These are phyloP conservation scores for Drosophila pseudotakahashii DNA, from an alignment of 2,888 invertebrate genomes.

Conservation along the genomic window DNA sequence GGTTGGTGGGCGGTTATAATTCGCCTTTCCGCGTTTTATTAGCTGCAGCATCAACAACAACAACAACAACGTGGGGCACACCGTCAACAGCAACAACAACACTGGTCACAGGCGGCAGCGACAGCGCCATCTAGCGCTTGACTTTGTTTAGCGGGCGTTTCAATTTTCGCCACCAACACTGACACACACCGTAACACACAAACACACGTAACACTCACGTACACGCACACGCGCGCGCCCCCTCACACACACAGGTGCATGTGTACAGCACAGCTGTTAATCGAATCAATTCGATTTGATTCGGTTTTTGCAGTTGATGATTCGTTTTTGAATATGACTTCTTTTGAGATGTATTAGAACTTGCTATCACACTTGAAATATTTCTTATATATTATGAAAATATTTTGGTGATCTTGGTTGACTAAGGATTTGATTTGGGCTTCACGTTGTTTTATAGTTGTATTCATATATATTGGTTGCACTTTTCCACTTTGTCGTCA, in stretches of 20 bases:
- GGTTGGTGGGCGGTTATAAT: constrained; percentile 45
- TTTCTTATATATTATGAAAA: constrained; percentile 26
- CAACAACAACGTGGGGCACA: constrained; percentile 38
- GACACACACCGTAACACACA: neutral
- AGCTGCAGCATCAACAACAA: constrained; percentile 41
- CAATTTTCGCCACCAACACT: neutral
- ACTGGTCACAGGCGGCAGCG: constrained; percentile 26
- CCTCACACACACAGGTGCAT: constrained; percentile 32
- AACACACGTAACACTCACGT: constrained; percentile 18
- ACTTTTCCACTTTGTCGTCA: constrained; percentile 52
- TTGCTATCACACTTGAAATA: constrained; percentile 20
- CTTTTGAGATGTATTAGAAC: neutral
- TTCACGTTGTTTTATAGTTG: constrained; percentile 8
- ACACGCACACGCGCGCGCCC: constrained; percentile 18
- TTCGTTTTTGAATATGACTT: constrained; percentile 5
- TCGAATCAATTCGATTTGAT: constrained; percentile 27
- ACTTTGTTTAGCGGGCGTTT: constrained; percentile 63
- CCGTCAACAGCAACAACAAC: constrained; percentile 37
- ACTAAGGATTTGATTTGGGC: constrained; percentile 19
- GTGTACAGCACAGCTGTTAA: constrained; percentile 41
- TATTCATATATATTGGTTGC: constrained; percentile 15
- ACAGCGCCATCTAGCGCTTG: constrained; percentile 68
- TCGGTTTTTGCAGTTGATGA: constrained; percentile 9
- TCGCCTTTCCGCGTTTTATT: constrained; percentile 58
- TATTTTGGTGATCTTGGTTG: constrained; percentile 34